A percentile compares a stretch with the other conserved stretches of the same genome.
These are phyloP conservation scores for Lasioglossum morio DNA, from an alignment of 2,888 invertebrate genomes.

Conservation along the genomic window DNA sequence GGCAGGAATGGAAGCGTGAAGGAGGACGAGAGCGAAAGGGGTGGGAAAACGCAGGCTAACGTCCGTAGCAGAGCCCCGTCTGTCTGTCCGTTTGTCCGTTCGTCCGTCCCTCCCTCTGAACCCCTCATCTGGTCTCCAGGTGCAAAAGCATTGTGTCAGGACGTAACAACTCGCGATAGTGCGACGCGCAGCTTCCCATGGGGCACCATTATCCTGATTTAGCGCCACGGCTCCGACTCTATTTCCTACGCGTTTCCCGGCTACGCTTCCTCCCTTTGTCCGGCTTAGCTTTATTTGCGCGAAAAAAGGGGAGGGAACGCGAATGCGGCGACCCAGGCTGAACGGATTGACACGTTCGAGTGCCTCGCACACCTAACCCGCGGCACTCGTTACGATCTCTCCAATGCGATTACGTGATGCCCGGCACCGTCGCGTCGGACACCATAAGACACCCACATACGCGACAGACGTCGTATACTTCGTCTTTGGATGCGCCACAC, in stretches of 20 bases:
- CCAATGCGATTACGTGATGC: slow-evolving; percentile 46
- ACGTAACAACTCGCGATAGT: slow-evolving; percentile 75
- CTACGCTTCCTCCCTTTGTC: slow-evolving; percentile 50
- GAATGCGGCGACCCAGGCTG: neutral
- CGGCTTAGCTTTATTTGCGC: slow-evolving; percentile 63
- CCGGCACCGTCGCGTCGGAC: neutral
- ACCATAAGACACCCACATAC: neutral
- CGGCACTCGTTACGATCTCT: slow-evolving; percentile 7
- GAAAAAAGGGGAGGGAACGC: slow-evolving; percentile 31
- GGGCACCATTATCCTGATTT: slow-evolving; percentile 83
- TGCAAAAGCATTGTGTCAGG: slow-evolving; percentile 65
- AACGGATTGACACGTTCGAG: slow-evolving; percentile 54
- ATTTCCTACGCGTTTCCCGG: slow-evolving; percentile 55
- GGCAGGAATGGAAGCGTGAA: neutral
- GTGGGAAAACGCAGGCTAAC: slow-evolving; percentile 31
- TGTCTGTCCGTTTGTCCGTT: slow-evolving; percentile 26
- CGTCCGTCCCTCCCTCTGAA: slow-evolving; percentile 21
- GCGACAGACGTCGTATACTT: neutral
- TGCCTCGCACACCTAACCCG: neutral
- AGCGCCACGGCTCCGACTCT: slow-evolving; percentile 73
- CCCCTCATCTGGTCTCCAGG: slow-evolving; percentile 33
- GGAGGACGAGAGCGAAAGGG: neutral
- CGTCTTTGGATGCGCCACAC: neutral
- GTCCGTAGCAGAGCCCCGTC: slow-evolving; percentile 34
- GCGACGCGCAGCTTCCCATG: slow-evolving; percentile 71